A percentile compares a stretch with the other conserved stretches of the same genome.
Conservation (phyloP, 1,140 invertebrate genomes). For the Leucophenga varia region DNA sequence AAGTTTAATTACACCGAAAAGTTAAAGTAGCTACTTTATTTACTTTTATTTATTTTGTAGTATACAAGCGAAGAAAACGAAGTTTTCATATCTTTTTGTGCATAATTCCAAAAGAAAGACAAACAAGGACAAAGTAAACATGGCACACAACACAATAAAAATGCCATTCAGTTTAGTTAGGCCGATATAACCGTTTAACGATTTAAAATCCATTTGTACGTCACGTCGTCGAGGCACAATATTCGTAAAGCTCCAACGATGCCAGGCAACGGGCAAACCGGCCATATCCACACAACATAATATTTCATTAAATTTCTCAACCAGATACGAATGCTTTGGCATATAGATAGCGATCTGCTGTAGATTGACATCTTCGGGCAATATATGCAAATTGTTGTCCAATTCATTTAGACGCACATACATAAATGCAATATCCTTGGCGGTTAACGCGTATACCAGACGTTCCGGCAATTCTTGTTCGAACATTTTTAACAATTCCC, state of each 20-base stretch:
- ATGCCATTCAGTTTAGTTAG: constrained; percentile 24
- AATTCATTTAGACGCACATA: no score
- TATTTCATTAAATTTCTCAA: constrained; percentile 37
- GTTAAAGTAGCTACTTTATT: no score
- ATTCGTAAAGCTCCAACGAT: constrained; percentile 25
- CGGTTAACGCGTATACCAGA: constrained; percentile 28
- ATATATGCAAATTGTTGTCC: no score
- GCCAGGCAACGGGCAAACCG: constrained; percentile 29
- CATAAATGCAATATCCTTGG: no score
- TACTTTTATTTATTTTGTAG: no score
- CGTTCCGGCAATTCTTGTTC: constrained; percentile 1
- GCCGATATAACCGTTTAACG: no score
- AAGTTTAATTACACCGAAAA: no score
- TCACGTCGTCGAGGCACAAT: constrained; percentile 1
- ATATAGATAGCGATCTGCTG: constrained; percentile 40
- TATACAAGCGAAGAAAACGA: no score
- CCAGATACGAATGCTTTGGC: constrained; percentile 36
- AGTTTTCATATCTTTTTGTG: no score
- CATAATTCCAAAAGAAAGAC: no score
- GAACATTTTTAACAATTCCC: constrained; percentile 4
- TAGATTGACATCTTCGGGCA: constrained; percentile 31
- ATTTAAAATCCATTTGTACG: constrained; percentile 7
- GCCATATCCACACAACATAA: constrained; percentile 39
- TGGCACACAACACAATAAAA: constrained; percentile 21
- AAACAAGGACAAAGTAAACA: no score